Percentiles rank a stretch among this genome's conserved stretches.
Evolutionary conservation across 2,888 invertebrate genomes (phyloP).

Genomic region (Sinohyriopsis cumingii): DNA sequence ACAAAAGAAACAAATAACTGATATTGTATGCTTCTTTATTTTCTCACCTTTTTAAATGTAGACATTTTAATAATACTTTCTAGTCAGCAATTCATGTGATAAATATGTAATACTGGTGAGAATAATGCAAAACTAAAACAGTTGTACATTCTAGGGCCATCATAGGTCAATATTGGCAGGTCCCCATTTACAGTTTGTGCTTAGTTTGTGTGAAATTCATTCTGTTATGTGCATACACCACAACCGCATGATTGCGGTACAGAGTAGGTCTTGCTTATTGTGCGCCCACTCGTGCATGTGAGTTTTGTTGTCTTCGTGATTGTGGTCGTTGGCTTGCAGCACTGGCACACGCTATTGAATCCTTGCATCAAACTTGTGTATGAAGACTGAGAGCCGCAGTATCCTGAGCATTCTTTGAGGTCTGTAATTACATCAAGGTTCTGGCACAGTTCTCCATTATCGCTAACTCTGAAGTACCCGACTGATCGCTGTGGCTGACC

Average conservation of each 20-base stretch:
- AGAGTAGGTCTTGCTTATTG: constrained; percentile 42
- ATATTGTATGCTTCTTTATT: background rate
- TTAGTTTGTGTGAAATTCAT: too few species aligned
- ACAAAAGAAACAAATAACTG: too few species aligned
- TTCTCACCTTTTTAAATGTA: background rate
- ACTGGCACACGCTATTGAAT: constrained; percentile 49
- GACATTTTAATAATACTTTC: background rate
- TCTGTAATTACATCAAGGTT: constrained; percentile 49
- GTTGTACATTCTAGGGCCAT: too few species aligned
- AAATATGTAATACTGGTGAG: too few species aligned
- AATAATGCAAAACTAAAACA: too few species aligned
- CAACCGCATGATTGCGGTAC: constrained; percentile 55
- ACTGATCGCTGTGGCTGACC: constrained; percentile 42
- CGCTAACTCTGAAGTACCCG: constrained; percentile 52
- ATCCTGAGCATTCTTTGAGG: constrained; percentile 55
- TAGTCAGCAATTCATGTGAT: too few species aligned
- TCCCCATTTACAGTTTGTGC: too few species aligned
- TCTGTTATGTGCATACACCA: constrained; percentile 33
- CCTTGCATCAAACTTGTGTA: constrained; percentile 48
- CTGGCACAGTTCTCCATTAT: constrained; percentile 44
- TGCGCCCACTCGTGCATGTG: constrained; percentile 50
- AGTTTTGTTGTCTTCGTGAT: constrained; percentile 39
- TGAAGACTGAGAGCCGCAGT: constrained; percentile 50
- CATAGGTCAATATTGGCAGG: too few species aligned
- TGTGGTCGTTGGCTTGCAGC: constrained; percentile 51